These are phyloP conservation scores for Ictalurus punctatus DNA, from an alignment of 2,113 vertebrate genomes.

Conservation along the genomic window DNA sequence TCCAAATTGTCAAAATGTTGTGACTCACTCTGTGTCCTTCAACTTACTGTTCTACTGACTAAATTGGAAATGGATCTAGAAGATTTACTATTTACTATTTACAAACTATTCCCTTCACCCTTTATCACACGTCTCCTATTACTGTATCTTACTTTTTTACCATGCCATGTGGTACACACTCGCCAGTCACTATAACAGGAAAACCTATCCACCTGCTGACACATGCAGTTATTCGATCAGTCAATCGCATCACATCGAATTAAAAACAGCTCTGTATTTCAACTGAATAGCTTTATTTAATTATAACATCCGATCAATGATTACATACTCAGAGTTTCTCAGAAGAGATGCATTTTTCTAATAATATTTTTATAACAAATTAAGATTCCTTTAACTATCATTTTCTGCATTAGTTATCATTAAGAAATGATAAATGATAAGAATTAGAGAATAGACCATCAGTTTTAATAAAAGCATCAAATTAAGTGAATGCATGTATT, in stretches of 20 bases:
- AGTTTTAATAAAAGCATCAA: not conserved
- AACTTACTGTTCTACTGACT: not conserved
- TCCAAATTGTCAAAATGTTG: not conserved
- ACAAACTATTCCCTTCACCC: not conserved
- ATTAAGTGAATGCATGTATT: not conserved
- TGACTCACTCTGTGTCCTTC: not conserved
- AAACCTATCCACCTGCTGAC: not conserved
- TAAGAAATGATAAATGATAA: not conserved
- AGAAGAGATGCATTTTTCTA: not conserved
- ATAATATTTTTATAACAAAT: not conserved
- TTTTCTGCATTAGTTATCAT: not conserved
- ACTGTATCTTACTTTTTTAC: not conserved
- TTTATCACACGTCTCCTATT: not conserved
- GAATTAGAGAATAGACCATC: not conserved
- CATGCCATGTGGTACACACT: not conserved
- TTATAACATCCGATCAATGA: not conserved
- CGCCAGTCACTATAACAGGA: not conserved
- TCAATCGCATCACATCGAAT: not conserved
- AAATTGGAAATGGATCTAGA: not conserved
- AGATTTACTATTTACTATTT: not conserved
- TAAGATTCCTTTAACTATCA: not conserved
- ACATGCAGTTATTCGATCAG: not conserved
- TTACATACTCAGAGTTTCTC: not conserved
- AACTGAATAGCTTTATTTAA: not conserved
- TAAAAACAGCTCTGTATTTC: not conserved